Percentiles rank a stretch among this genome's conserved stretches.
Conservation (phyloP, 2,888 invertebrate species). For the Pammene fasciana region DNA sequence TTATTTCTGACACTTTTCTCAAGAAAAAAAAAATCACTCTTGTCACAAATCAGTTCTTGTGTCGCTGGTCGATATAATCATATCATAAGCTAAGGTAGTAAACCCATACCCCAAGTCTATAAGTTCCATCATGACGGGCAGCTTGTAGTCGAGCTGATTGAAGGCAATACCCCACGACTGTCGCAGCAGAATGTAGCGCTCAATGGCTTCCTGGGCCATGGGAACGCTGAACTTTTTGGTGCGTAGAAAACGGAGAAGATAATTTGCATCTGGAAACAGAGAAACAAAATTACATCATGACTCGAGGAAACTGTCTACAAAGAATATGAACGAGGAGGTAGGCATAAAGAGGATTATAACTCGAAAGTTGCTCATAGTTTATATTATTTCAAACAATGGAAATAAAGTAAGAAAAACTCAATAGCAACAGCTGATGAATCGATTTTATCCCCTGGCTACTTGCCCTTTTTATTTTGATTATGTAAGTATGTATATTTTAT, state of each 20-base stretch:
- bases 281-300: conserved; percentile 44
- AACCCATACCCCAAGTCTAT: conserved; percentile 86
- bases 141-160: conserved; percentile 87
- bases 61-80: background rate
- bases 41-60: background rate
- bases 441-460: no score
- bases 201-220: conserved; percentile 89
- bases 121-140: conserved; percentile 88
- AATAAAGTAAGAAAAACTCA: no score
- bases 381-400: no score
- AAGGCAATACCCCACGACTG: conserved; percentile 90
- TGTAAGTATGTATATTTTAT: no score
- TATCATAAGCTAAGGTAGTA: background rate
- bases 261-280: conserved; percentile 85
- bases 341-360: no score
- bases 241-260: conserved; percentile 89
- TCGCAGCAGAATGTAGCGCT: conserved; percentile 89
- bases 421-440: no score
- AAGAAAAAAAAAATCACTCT: background rate
- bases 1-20: no score
- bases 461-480: no score
- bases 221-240: conserved; percentile 91
- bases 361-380: no score
- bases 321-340: background rate
- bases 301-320: background rate